These are phyloP conservation scores for Melanostoma scalare DNA, from an alignment of 2,888 invertebrate species.

Conservation along the genomic window DNA sequence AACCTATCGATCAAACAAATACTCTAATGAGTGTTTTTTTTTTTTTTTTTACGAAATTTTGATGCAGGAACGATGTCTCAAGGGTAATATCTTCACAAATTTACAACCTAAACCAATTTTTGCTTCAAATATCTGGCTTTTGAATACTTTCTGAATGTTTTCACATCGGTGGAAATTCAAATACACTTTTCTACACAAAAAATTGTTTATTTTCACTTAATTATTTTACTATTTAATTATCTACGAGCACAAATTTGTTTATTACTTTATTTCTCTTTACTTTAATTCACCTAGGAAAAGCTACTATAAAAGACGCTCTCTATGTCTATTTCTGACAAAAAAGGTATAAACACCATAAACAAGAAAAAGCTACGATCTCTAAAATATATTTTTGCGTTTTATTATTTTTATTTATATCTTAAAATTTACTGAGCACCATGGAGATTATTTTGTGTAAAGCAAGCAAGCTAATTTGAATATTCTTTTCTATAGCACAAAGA, in stretches of 20 bases:
- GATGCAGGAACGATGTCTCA: neutral
- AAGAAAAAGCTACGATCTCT: constrained; percentile 21
- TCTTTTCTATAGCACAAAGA: constrained; percentile 52
- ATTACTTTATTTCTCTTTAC: neutral
- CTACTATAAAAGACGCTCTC: constrained; percentile 8
- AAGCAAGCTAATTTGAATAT: constrained; percentile 54
- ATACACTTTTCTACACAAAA: constrained; percentile 1
- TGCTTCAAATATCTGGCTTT: neutral
- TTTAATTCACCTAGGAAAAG: constrained; percentile 24
- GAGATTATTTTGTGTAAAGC: constrained; percentile 60
- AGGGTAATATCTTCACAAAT: neutral
- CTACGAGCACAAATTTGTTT: constrained; percentile 12
- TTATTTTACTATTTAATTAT: neutral
- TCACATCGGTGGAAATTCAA: constrained; percentile 20
- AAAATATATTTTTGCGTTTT: constrained; percentile 30
- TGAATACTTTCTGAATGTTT: neutral
- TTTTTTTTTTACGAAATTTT: neutral
- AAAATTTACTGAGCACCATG: constrained; percentile 67
- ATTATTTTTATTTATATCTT: constrained; percentile 27
- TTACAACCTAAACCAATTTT: too few relatives aligned
- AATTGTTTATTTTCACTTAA: neutral
- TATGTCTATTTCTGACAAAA: constrained; percentile 14
- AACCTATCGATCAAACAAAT: too few relatives aligned
- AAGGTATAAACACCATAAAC: constrained; percentile 43
- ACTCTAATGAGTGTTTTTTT: neutral